Percentiles rank a stretch among this genome's conserved stretches.
These are phyloP conservation scores for Argyra leucocephala DNA, from an alignment of 2,888 invertebrate species.

Conservation along the genomic window DNA sequence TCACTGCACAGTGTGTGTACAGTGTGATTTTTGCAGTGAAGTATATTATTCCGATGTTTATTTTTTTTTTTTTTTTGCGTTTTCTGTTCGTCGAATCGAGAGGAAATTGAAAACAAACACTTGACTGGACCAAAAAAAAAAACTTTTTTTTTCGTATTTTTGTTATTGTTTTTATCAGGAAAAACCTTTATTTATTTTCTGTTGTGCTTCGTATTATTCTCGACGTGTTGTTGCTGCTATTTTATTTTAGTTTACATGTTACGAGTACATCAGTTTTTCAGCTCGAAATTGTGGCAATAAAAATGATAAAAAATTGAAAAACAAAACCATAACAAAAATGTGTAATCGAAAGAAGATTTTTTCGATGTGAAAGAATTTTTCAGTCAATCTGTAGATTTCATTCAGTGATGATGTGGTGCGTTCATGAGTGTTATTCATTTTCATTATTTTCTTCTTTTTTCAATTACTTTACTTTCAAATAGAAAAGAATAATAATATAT, in stretches of 20 bases:
- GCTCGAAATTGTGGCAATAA: neutral
- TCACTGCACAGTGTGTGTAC: no score
- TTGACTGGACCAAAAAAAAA: neutral
- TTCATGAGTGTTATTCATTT: neutral
- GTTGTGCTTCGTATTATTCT: no score
- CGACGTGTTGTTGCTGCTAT: no score
- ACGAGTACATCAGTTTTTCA: neutral
- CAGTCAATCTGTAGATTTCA: conserved; percentile 3
- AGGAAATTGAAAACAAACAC: neutral
- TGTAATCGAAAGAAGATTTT: neutral
- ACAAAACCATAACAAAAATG: no score
- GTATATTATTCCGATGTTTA: no score
- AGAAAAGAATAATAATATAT: no score
- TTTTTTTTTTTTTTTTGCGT: neutral
- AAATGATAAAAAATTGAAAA: neutral
- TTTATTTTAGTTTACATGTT: no score
- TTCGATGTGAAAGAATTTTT: neutral
- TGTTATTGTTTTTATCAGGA: no score
- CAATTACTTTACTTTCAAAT: no score
- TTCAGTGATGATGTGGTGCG: conserved; percentile 3
- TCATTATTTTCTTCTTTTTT: neutral
- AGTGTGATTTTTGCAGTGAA: no score
- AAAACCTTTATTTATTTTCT: no score
- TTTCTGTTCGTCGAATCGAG: neutral
- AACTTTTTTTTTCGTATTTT: no score